phyloP scores from a whole-genome alignment of 2,888 invertebrate species.

The Mythimna pallens region DNA sequence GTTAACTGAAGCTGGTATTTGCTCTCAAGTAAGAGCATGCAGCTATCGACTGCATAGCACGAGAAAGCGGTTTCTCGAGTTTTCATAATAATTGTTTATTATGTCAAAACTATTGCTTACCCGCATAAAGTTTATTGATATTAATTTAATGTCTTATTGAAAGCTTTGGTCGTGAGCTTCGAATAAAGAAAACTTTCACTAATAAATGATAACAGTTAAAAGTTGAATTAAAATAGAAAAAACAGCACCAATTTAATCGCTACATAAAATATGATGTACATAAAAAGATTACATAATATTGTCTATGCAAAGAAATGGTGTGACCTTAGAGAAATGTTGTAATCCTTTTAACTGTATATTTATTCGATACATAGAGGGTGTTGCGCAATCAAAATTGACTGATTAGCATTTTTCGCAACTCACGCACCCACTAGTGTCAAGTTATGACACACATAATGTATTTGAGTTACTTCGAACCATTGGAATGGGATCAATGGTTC shows the following conservation, averaged over 20 bases:
- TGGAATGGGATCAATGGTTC: constrained; percentile 53
- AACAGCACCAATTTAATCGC: constrained; percentile 27
- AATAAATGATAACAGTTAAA: constrained; percentile 9
- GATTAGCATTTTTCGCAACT: constrained; percentile 69
- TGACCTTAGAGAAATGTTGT: constrained; percentile 63
- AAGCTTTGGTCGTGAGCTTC: constrained; percentile 45
- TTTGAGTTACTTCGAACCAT: constrained; percentile 40
- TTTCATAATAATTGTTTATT: constrained; percentile 58
- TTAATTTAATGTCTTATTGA: constrained; percentile 28
- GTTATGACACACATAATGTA: constrained; percentile 62
- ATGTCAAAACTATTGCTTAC: constrained; percentile 35
- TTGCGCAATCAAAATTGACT: constrained; percentile 56
- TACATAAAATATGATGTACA: constrained; percentile 23
- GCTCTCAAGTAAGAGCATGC: constrained; percentile 40
- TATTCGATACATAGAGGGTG: constrained; percentile 51
- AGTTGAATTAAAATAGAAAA: constrained; percentile 15
- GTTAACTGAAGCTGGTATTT: constrained; percentile 34
- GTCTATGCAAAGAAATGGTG: constrained; percentile 56
- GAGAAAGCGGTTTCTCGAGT: constrained; percentile 62
- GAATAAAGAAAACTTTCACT: constrained; percentile 50
- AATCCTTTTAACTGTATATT: constrained; percentile 56
- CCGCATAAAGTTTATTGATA: constrained; percentile 40
- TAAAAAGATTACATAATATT: constrained; percentile 43
- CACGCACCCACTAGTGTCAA: constrained; percentile 53
- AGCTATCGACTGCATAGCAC: constrained; percentile 32